Evolutionary conservation across 1,140 invertebrate species (phyloP), one percentile per base, ranked within the genome.

Genomic region (Lysiphlebus fabarum): DNA sequence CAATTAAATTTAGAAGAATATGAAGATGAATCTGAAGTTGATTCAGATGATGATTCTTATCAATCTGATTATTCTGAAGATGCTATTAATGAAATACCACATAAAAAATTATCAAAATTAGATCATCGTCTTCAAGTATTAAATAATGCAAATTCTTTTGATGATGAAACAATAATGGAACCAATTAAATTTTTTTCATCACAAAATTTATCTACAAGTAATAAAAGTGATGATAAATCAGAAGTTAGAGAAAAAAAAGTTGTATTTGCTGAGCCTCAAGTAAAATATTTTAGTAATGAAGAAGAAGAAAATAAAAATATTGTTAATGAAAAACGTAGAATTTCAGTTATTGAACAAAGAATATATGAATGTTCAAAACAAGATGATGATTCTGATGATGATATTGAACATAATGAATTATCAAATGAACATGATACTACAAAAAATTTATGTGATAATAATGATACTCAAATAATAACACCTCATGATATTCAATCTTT

Each of bases 401-500:
- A 55, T 34, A 57, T 49, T 44, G 60, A 64, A 12, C 51, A 64
- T 14, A 61, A 68, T 54, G 62, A 67, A 34, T 59, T 55, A 6
- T 26, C 17, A 26, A 26, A 1, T 58, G 65, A 57, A 49, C 56
- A 64, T 6, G 50, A 40, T n/a, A n/a, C n/a, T n/a, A 34, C 44
- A 50, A 49, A 17, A 64, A 1, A 11, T 48, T n/a, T 53, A 38
- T 1, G 5, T 12, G 54, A 59, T 26, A 49, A 36, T 5, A 53
- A 54, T n/a, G 56, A 50, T 7, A 44, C 63, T 17, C 12, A 53
- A 6, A 71, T 75, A 54, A n/a, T 49, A 34, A 70, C 60, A 10
- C 73, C 75, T 41, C 37, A 41, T 54, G 73, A 77, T 62, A 72
- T 77, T 64, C 71, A 26, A 26, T 26, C 17, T 26, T 26, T 68